Evolutionary conservation across 2,113 vertebrate species (phyloP).

Genomic region (Numenius arquata): DNA sequence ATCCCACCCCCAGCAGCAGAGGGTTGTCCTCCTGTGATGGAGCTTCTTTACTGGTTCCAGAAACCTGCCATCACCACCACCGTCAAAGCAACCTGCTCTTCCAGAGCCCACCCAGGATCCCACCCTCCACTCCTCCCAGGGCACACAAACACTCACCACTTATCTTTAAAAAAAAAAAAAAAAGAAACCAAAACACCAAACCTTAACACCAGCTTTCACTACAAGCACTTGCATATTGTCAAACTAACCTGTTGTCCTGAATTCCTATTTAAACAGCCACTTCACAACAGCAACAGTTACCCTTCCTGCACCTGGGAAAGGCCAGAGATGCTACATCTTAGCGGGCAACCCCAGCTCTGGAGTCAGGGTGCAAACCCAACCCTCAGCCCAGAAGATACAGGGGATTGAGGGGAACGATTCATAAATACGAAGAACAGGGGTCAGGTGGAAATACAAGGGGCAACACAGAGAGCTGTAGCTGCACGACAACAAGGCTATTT

Average conservation of each 20-base stretch:
- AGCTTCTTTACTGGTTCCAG: background rate
- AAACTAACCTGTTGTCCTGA: background rate
- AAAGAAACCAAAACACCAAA: no score
- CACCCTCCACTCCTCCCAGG: background rate
- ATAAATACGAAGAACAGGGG: background rate
- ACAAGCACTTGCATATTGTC: background rate
- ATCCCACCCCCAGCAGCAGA: background rate
- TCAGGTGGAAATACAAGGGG: background rate
- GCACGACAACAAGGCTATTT: background rate
- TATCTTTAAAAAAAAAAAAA: background rate
- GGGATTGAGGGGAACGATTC: rapidly evolving
- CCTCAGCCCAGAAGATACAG: background rate
- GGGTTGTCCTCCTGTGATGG: background rate
- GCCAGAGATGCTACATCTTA: background rate
- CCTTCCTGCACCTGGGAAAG: background rate
- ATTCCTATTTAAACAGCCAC: background rate
- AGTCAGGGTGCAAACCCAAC: background rate
- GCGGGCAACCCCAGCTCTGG: background rate
- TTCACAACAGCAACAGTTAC: background rate
- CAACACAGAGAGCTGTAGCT: background rate
- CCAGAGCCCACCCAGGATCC: background rate
- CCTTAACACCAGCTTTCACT: background rate
- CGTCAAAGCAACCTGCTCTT: background rate
- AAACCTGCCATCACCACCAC: background rate
- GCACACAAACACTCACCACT: background rate